Evolutionary conservation across 2,797 vertebrate species (phyloP).

Genomic region (Octomys mimax): DNA sequence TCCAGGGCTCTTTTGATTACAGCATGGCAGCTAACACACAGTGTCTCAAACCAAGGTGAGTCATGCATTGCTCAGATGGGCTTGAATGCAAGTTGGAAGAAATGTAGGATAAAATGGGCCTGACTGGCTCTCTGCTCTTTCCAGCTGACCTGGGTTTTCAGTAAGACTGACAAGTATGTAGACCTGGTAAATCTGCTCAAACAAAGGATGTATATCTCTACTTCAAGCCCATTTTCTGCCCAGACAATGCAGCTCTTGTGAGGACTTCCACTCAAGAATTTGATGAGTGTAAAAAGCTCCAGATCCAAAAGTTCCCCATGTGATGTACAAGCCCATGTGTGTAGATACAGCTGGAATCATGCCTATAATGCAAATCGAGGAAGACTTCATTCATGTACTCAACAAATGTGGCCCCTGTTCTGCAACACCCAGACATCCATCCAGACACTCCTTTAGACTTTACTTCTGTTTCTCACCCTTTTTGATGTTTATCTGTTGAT

Average conservation of each 20-base stretch:
- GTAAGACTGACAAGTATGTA: neutral
- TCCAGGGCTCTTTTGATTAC: neutral
- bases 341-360: neutral
- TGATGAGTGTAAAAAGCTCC: neutral
- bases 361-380: neutral
- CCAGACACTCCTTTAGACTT: neutral
- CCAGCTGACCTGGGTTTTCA: neutral
- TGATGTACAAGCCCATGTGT: neutral
- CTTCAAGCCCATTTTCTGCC: neutral
- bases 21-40: neutral
- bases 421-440: neutral
- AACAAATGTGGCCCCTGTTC: neutral
- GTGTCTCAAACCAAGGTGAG: neutral
- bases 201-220: neutral
- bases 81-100: neutral
- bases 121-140: neutral
- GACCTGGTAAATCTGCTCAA: neutral
- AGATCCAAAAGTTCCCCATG: neutral
- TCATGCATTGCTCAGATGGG: neutral
- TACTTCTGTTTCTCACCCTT: neutral
- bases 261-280: neutral
- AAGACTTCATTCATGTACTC: neutral
- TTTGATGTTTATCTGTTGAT: neutral
- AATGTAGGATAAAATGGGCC: neutral
- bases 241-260: neutral